phyloP scores from a whole-genome alignment of 2,888 invertebrate species.

The Hydroisotoma schaefferi region DNA sequence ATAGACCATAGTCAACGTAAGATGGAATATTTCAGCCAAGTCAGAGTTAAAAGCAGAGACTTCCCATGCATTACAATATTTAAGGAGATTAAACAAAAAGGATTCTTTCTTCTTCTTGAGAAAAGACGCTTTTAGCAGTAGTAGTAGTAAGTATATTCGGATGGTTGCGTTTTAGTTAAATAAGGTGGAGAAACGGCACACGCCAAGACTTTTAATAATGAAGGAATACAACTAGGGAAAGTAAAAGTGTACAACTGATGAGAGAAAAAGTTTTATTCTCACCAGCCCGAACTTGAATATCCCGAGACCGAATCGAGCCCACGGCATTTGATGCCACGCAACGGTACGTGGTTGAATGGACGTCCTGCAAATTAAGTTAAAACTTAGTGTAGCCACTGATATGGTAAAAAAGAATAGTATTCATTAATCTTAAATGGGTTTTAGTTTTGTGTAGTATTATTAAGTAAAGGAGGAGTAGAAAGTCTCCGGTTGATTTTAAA shows the following conservation, averaged over 20 bases:
- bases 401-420: too few species aligned
- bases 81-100: slow-evolving; percentile 10
- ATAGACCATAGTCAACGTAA: neutral
- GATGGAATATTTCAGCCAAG: neutral
- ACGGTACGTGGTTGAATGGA: slow-evolving; percentile 79
- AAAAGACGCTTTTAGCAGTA: neutral
- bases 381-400: too few species aligned
- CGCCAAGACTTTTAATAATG: slow-evolving; percentile 1
- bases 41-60: slow-evolving; percentile 9
- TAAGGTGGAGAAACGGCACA: too few species aligned
- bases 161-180: too few species aligned
- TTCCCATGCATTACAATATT: slow-evolving; percentile 10
- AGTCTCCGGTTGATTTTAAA: too few species aligned
- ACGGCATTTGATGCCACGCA: slow-evolving; percentile 66
- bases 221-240: neutral
- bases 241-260: neutral
- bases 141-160: too few species aligned
- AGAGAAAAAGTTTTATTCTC: slow-evolving; percentile 51
- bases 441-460: too few species aligned
- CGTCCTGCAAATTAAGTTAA: slow-evolving; percentile 64
- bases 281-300: slow-evolving; percentile 87
- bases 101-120: slow-evolving; percentile 1
- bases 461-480: too few species aligned
- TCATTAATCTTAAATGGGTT: too few species aligned
- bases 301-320: slow-evolving; percentile 75